phyloP scores from a whole-genome alignment of 2,797 vertebrate genomes.

The Steatocranus sp. region DNA sequence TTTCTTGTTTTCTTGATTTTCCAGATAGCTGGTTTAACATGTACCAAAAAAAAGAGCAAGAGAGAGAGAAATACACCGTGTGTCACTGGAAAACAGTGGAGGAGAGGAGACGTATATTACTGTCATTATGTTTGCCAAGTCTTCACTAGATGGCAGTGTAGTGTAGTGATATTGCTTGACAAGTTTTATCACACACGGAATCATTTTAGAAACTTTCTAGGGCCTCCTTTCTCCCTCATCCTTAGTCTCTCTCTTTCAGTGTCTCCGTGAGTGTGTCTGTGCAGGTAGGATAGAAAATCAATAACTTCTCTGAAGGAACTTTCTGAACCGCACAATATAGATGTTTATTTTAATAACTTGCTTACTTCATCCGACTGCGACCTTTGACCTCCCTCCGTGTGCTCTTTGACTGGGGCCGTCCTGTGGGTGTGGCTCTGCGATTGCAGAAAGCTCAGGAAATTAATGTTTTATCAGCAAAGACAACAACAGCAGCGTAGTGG shows the following conservation, averaged over 20 bases:
- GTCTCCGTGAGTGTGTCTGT: neutral
- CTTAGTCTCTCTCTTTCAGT: neutral
- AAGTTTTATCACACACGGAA: conserved; percentile 22
- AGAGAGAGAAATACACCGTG: neutral
- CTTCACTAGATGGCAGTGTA: conserved; percentile 74
- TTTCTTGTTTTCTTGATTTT: conserved; percentile 58
- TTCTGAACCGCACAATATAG: neutral
- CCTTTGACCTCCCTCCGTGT: conserved; percentile 42
- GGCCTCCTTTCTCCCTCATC: neutral
- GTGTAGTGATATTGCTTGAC: conserved; percentile 41
- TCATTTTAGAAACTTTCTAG: conserved; percentile 36
- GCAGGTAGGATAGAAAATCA: neutral
- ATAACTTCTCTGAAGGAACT: neutral
- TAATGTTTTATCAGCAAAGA: conserved; percentile 72
- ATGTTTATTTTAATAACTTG: conserved; percentile 49
- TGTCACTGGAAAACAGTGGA: conserved; percentile 6
- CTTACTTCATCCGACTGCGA: conserved; percentile 3
- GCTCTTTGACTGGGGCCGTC: conserved; percentile 31
- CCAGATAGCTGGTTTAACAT: conserved; percentile 42
- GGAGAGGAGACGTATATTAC: conserved; percentile 8
- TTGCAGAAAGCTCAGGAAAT: conserved; percentile 67
- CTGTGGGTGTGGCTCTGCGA: conserved; percentile 54
- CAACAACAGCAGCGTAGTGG: conserved; percentile 51
- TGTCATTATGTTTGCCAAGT: conserved; percentile 21
- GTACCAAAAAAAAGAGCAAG: conserved; percentile 5